Percentiles rank a stretch among this genome's conserved stretches.
phyloP scores from a whole-genome alignment of 2,888 invertebrate species.

The Diaphora mendica region DNA sequence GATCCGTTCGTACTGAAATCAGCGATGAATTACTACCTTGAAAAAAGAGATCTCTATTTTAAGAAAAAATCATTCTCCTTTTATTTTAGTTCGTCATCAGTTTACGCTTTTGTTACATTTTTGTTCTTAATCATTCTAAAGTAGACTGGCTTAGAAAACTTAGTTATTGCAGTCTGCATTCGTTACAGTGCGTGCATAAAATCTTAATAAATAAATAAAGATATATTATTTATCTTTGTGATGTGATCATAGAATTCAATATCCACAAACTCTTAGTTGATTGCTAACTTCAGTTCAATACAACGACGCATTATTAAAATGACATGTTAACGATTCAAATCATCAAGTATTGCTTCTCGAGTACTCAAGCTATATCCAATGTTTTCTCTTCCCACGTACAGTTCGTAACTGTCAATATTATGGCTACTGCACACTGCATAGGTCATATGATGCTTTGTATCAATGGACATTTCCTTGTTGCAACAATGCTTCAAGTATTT shows the following conservation, averaged over 20 bases:
- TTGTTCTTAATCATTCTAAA: too few species aligned
- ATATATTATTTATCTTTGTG: not conserved
- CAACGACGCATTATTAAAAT: slow-evolving; percentile 13
- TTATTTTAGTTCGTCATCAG: too few species aligned
- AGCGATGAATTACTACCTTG: too few species aligned
- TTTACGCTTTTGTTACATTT: too few species aligned
- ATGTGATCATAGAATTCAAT: not conserved
- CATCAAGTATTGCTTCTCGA: slow-evolving; percentile 40
- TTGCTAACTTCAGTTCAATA: not conserved
- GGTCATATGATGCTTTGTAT: slow-evolving; percentile 20
- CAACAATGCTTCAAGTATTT: slow-evolving; percentile 12
- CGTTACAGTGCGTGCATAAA: too few species aligned
- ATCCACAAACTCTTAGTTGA: not conserved
- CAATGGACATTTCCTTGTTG: slow-evolving; percentile 28
- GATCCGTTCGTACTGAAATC: too few species aligned
- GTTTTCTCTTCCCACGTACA: slow-evolving; percentile 57
- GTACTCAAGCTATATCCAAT: slow-evolving; percentile 42
- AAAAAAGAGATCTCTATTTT: too few species aligned
- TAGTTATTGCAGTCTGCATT: too few species aligned
- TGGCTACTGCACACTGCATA: slow-evolving; percentile 31
- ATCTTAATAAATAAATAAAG: not conserved
- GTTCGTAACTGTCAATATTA: slow-evolving; percentile 56
- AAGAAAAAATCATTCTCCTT: too few species aligned
- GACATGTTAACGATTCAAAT: slow-evolving; percentile 37
- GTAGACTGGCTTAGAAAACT: too few species aligned